Percentiles rank a stretch among this genome's conserved stretches.
phyloP scores from a whole-genome alignment of 92 coral and sea anemone genomes.

The Meandrina meandrites region DNA sequence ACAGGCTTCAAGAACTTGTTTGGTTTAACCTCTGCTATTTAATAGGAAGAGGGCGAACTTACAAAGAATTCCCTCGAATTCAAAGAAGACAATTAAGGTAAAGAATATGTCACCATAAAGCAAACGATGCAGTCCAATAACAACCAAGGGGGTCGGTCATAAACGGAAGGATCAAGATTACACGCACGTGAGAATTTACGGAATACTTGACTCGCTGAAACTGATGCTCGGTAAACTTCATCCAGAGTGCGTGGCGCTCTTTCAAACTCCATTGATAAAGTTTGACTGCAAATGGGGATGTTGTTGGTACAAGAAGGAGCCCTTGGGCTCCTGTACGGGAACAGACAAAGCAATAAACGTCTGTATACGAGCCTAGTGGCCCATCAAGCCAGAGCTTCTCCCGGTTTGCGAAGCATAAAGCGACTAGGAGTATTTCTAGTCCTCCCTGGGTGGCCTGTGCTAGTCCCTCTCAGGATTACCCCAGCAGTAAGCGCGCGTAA shows the following conservation, averaged over 20 bases:
- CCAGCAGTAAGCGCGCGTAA: too few species aligned
- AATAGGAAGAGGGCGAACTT: constrained; percentile 28
- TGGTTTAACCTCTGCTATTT: constrained; percentile 24
- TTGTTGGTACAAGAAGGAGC: constrained; percentile 36
- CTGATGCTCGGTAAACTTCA: constrained; percentile 22
- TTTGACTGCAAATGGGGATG: too few species aligned
- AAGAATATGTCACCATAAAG: constrained; percentile 32
- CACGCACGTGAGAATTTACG: constrained; percentile 26
- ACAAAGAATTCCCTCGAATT: constrained; percentile 37
- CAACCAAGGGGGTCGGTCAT: constrained; percentile 30
- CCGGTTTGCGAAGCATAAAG: too few species aligned
- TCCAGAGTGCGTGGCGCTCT: constrained; percentile 33
- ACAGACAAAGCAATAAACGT: too few species aligned
- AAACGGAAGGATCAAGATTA: constrained; percentile 40
- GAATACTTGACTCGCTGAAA: constrained; percentile 12
- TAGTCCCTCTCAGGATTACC: too few species aligned
- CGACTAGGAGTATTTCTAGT: too few species aligned
- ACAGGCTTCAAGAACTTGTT: constrained; percentile 26
- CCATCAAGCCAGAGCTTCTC: too few species aligned
- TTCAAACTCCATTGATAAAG: constrained; percentile 39
- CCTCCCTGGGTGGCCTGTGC: too few species aligned
- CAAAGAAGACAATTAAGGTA: constrained; percentile 12
- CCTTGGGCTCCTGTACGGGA: too few species aligned
- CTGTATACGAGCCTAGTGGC: too few species aligned
- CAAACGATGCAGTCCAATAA: constrained; percentile 26